Evolutionary conservation across 1,140 invertebrate genomes (phyloP).

Genomic region (Bombyx mandarina): DNA sequence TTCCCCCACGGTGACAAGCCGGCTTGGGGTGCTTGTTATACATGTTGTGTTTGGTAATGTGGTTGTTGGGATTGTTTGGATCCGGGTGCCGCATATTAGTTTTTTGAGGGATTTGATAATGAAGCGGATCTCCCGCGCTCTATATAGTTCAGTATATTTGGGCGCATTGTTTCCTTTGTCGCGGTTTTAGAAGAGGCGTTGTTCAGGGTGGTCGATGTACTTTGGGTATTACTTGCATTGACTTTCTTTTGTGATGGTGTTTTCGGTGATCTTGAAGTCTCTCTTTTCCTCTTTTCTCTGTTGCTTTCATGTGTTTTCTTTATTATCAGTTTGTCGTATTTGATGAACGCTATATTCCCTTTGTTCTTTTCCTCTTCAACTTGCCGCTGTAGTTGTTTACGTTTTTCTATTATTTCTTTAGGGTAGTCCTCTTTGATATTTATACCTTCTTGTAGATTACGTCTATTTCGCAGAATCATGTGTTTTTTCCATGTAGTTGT

Average conservation of each 20-base stretch:
- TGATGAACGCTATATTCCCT: conserved; percentile 16
- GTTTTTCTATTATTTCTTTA: conserved; percentile 16
- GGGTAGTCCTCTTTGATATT: conserved; percentile 17
- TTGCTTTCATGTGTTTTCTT: conserved; percentile 11
- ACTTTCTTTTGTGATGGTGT: conserved; percentile 8
- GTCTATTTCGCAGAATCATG: conserved; percentile 11
- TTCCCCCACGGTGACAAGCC: conserved; percentile 7
- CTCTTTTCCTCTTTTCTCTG: conserved; percentile 11
- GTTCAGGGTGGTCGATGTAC: conserved; percentile 3
- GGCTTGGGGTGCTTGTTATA: neutral
- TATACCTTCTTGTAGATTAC: conserved; percentile 6
- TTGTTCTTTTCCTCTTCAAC: conserved; percentile 17
- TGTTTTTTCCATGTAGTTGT: conserved; percentile 14
- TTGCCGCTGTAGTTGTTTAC: conserved; percentile 14
- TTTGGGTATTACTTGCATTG: neutral
- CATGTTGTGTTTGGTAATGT: conserved; percentile 3
- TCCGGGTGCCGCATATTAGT: conserved; percentile 2
- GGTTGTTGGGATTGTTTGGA: conserved; percentile 7
- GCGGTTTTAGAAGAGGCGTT: conserved; percentile 8
- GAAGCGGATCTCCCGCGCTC: conserved; percentile 10
- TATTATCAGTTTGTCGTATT: conserved; percentile 13
- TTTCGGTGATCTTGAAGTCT: conserved; percentile 11
- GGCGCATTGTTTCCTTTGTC: conserved; percentile 9
- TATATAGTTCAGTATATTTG: conserved; percentile 12
- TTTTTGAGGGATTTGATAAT: conserved; percentile 8